These are phyloP conservation scores for Phytoseiulus persimilis DNA, from an alignment of 2,888 invertebrate genomes.

Conservation along the genomic window DNA sequence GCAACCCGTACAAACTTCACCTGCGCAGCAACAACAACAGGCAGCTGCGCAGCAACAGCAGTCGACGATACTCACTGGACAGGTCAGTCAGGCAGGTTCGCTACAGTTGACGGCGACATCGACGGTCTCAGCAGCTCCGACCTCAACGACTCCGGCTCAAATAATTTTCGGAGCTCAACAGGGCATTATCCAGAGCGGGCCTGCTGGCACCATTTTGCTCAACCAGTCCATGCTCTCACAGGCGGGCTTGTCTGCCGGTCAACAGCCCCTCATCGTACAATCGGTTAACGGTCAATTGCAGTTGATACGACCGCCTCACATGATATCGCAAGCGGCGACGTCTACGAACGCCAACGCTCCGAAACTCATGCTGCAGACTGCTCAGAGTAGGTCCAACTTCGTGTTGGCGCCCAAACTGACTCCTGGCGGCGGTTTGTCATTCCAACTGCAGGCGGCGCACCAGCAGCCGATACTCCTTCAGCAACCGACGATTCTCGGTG, in stretches of 20 bases:
- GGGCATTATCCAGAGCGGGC: constrained; percentile 18
- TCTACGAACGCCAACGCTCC: not conserved
- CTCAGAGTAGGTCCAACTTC: constrained; percentile 30
- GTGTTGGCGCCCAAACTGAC: constrained; percentile 30
- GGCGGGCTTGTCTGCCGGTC: constrained; percentile 12
- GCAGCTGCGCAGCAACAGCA: constrained; percentile 38
- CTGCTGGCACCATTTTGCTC: constrained; percentile 29
- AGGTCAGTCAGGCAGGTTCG: constrained; percentile 42
- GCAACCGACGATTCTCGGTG: not conserved
- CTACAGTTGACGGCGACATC: constrained; percentile 41
- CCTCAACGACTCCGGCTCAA: constrained; percentile 33
- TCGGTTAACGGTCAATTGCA: constrained; percentile 37
- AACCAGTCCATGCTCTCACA: constrained; percentile 33
- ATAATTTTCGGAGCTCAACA: constrained; percentile 27
- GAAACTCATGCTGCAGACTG: constrained; percentile 28
- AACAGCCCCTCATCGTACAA: constrained; percentile 29
- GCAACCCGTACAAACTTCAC: constrained; percentile 18
- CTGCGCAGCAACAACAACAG: constrained; percentile 33
- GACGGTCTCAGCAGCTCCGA: constrained; percentile 40
- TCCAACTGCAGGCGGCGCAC: constrained; percentile 26
- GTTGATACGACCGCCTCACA: constrained; percentile 19
- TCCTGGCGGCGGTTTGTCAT: constrained; percentile 31
- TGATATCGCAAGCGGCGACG: constrained; percentile 13
- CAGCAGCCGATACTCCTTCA: constrained; percentile 9
- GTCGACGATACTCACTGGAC: constrained; percentile 17